Base-by-base conservation (phyloP, 2,888 invertebrate species). In the Sesia bembeciformis region DNA sequence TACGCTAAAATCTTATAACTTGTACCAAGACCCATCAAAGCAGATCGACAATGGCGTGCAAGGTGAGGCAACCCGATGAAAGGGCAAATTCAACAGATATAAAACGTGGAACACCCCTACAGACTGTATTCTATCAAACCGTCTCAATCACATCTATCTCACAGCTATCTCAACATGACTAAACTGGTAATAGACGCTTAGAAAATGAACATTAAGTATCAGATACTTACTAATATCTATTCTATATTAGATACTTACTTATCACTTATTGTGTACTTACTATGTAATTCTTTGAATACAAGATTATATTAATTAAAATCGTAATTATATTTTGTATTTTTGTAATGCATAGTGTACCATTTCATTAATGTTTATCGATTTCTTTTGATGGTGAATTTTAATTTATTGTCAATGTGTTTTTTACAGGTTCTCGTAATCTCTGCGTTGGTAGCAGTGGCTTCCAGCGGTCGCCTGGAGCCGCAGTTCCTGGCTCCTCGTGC, bases 21-120 rank as follows among this genome's bases (percentile, higher is more conserved):
- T 78, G 67, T 58, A 63, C 74, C 70, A 58, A 23, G 23, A 23
- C 52, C 52, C 70, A 63, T 71, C 77, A 71, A 70, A 77, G 70
- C 75, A 63, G 62, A 76, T 74, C 74, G 66, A 78, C 78, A 84
- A 84, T 81, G 75, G 56, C 78, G 81, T 75, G 77, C 85, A 84
- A 84, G 80, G 84, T 86, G 84, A 83, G 70, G 86, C 83, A 84
- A 84, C 78, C 71, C 67, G 72, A 70, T 68, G 67, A 87, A 87
- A 87, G 87, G 87, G 87, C 86, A 87, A 70, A 70, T 72, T 67
- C 72, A 70, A 70, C 72, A 67, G 77, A 83, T 87, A 86, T 87
- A 87, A 79, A 84, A 80, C 77, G 77, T 70, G 54, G 81, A 68
- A 75, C 81, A 84, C 81, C 86, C 85, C 77, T 70, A 69, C 69